These are phyloP conservation scores for Prunella strophiata DNA, from an alignment of 2,797 vertebrate species.

Conservation along the genomic window DNA sequence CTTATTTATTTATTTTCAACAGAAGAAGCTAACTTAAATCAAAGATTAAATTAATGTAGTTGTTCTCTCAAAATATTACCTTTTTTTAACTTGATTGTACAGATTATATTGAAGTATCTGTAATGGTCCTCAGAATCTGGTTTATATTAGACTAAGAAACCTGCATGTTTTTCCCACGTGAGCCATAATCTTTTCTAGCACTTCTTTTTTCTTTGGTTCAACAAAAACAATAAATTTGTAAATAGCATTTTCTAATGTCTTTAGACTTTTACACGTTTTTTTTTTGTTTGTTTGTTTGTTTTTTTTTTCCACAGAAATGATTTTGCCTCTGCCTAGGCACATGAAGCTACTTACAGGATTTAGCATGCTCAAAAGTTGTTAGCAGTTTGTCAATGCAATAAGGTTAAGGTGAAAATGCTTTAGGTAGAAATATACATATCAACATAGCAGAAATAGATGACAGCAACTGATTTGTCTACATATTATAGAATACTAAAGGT, in stretches of 20 bases:
- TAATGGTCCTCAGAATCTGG: not conserved
- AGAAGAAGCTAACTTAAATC: not conserved
- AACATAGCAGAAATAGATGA: not conserved
- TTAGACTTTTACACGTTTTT: not conserved
- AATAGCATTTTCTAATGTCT: not conserved
- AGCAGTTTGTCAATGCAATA: not conserved
- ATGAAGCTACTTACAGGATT: not conserved
- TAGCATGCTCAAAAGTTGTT: not conserved
- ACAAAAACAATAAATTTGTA: not conserved
- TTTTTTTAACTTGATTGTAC: not conserved
- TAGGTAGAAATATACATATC: not conserved
- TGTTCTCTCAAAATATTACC: not conserved
- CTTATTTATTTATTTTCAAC: not conserved
- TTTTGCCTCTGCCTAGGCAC: not conserved
- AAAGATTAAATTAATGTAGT: not conserved
- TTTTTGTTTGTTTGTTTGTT: not conserved
- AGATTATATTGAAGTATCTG: not conserved
- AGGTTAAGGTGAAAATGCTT: constrained; percentile 23
- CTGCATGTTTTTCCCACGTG: not conserved
- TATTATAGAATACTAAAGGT: not conserved
- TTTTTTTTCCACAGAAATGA: not conserved
- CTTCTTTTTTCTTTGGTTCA: not conserved
- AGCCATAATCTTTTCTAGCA: not conserved
- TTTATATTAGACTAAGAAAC: not conserved
- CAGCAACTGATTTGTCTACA: not conserved